Base-by-base conservation (phyloP, 1,140 invertebrate genomes). In the Drosophila truncata region DNA sequence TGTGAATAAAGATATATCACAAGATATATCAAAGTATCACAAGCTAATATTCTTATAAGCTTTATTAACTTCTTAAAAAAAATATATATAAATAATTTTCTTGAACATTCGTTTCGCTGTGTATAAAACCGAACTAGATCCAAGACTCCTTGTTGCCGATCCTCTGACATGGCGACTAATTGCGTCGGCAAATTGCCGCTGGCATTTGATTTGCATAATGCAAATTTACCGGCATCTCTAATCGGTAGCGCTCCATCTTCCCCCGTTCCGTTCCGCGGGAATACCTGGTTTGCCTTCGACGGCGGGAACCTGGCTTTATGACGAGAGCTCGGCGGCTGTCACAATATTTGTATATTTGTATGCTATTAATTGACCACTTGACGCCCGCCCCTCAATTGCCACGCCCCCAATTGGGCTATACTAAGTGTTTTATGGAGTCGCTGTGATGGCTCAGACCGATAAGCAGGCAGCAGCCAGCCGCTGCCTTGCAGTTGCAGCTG, bases 291-390 rank as follows among this genome's bases (percentile, higher is more conserved):
- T n/a, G 50, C 49, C 49, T 18, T 50, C 35, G 33, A 10, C 9
- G 2, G 29, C 27, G 29, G 33, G 27, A 46, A n/a, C 65, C 46
- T 50, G 70, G 63, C 60, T 75, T 88, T 84, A 88, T 88, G 84
- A 88, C 84, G 80, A 67, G 66, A 49, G 16, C 52, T 27, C 71
- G 77, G 72, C 85, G 80, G 72, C 85, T 90, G 84, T 88, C 84
- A 88, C 84, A 88, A 88, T 88, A 90, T 88, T 88, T 88, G 81
- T 90, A 88, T 88, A 88, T 88, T 88, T 88, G 85, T 90, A 64
- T 29, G 78, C 69, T 90, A 90, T 88, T 88, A 87, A 88, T 88
- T 88, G 84, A 55, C 85, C 84, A 88, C 85, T 88, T 88, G 84
- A 84, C 84, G 77, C 82, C 84, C 55, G 59, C 46, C 62, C 23